Evolutionary conservation across 2,888 invertebrate species (phyloP).

Genomic region (Amorpha juglandis): DNA sequence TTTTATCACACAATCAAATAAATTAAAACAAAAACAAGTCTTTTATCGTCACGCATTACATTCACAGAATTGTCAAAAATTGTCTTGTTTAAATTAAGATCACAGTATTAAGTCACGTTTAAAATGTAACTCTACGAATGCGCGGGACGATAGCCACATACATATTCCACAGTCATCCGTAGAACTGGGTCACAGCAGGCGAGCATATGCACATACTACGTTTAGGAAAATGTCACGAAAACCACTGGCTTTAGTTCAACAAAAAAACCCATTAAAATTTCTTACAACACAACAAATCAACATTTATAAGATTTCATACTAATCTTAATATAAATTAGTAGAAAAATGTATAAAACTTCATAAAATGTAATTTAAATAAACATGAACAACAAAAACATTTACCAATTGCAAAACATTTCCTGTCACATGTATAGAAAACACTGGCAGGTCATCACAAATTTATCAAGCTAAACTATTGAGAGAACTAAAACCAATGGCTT

Average conservation of each 20-base stretch:
- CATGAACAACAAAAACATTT: constrained; percentile 33
- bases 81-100: constrained; percentile 82
- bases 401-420: constrained; percentile 32
- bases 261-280: constrained; percentile 41
- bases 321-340: constrained; percentile 42
- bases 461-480: constrained; percentile 34
- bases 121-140: constrained; percentile 77
- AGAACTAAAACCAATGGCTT: constrained; percentile 61
- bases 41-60: constrained; percentile 68
- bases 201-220: constrained; percentile 49
- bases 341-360: constrained; percentile 46
- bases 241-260: constrained; percentile 60
- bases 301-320: constrained; percentile 46
- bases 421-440: constrained; percentile 37
- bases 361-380: constrained; percentile 46
- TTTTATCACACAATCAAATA: constrained; percentile 78
- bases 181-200: constrained; percentile 68
- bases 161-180: constrained; percentile 83
- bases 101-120: constrained; percentile 83
- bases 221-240: constrained; percentile 64
- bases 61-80: constrained; percentile 80
- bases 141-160: constrained; percentile 70
- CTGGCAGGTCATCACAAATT: constrained; percentile 37
- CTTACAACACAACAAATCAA: constrained; percentile 35
- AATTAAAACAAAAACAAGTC: constrained; percentile 71